Percentiles rank a stretch among this genome's conserved stretches.
phyloP scores from a whole-genome alignment of 2,888 invertebrate genomes.

The Synergus laeviventris region DNA sequence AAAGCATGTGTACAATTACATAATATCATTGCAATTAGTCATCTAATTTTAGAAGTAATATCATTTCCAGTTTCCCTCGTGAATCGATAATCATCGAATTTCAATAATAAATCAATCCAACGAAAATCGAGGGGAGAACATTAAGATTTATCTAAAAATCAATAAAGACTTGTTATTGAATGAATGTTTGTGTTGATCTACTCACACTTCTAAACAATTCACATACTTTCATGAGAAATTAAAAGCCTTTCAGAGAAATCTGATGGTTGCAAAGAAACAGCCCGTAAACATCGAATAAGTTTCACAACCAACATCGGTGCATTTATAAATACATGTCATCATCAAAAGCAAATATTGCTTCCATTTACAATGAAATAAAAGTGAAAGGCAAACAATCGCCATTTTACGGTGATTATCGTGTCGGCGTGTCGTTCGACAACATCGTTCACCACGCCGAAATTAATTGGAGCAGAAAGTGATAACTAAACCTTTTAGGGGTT shows the following conservation, averaged over 20 bases:
- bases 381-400: constrained; percentile 12
- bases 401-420: constrained; percentile 1
- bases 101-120: background rate
- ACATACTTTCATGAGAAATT: background rate
- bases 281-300: background rate
- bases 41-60: background rate
- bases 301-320: background rate
- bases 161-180: background rate
- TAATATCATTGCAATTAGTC: too few relatives aligned
- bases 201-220: background rate
- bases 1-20: background rate
- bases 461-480: background rate
- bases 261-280: too few relatives aligned
- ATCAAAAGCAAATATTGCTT: background rate
- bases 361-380: background rate
- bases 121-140: background rate
- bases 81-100: constrained; percentile 3
- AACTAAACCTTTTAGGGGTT: background rate
- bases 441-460: background rate
- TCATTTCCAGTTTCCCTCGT: background rate
- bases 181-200: background rate
- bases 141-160: constrained; percentile 17
- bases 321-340: background rate
- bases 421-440: background rate
- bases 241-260: background rate